Evolutionary conservation across 1,140 invertebrate species (phyloP), one percentile per base, ranked within the genome.

Genomic region (Drosophila mojavensis): DNA sequence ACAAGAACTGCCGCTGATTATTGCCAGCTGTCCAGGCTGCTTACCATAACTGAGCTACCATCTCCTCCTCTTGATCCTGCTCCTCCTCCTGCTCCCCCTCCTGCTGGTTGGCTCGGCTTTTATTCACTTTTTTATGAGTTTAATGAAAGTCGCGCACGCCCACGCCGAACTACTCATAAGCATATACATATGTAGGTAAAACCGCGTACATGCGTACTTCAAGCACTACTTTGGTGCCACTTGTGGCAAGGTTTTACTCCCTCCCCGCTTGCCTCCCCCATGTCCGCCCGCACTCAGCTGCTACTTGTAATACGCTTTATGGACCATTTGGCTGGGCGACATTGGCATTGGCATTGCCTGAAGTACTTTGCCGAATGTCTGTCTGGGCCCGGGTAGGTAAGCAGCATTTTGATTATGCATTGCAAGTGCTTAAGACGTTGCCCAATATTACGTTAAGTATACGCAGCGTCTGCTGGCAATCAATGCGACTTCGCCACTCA

Each of bases 101-200:
- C 17, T 2, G 20, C 3, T 24, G 20, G 2, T 30, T 36, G 61
- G 36, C 51, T 80, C 58, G 55, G 65, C 77, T 65, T 79, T 65
- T 75, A 63, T 67, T 67, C 67, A 26, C 50, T 47, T 69, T 73
- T 85, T 84, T 88, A 88, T 70, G 82, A 82, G 79, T 71, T 69
- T 70, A 88, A 63, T 77, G 78, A 78, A 81, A 85, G 62, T 66
- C 61, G 47, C 56, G 50, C 39, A 55, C 45, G 30, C 55, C 75
- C 62, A 10, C 20, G 68, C 47, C 78, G 64, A 7, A 33, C 33
- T 78, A 61, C 56, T 53, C 48, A 53, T 36, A 63, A 30, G 36
- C 51, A 65, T 26, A 51, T 24, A 24, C 20, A 24, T 33, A 51
- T 39, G 45, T 43, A 63, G 24, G 53, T 36, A 26, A 47, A n/a